Evolutionary conservation across 2,888 invertebrate genomes (phyloP).

Genomic region (Syrista parreyssii): DNA sequence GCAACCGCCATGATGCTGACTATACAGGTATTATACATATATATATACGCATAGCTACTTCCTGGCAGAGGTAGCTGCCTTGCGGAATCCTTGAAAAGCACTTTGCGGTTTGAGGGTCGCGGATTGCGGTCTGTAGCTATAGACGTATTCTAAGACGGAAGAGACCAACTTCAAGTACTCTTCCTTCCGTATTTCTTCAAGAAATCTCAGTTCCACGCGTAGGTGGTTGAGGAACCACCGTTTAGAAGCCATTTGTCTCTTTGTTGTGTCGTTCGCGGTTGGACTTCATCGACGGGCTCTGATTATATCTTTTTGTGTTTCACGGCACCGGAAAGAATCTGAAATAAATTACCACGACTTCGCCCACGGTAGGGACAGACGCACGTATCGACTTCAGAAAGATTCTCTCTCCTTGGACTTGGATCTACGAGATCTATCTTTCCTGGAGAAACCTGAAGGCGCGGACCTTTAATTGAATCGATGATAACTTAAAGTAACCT

Average conservation of each 20-base stretch:
- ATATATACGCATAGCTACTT: not conserved
- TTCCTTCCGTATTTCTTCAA: not conserved
- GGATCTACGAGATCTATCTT: not conserved
- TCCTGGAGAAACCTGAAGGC: not conserved
- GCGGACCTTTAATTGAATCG: slow-evolving; percentile 20
- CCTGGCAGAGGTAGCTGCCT: not conserved
- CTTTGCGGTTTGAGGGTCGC: not conserved
- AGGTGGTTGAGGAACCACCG: not conserved
- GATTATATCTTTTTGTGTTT: not conserved
- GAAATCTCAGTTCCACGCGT: not conserved
- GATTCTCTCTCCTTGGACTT: not conserved
- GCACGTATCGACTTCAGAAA: not conserved
- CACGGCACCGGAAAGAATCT: not conserved
- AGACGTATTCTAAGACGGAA: not conserved
- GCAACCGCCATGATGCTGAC: not conserved
- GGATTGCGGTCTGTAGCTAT: not conserved
- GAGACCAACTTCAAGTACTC: not conserved
- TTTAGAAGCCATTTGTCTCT: slow-evolving; percentile 2
- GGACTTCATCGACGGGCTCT: not conserved
- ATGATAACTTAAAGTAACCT: slow-evolving; percentile 21
- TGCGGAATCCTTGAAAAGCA: not conserved
- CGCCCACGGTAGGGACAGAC: not conserved
- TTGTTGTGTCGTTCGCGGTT: slow-evolving; percentile 11
- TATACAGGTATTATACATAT: not conserved
- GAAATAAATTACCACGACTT: not conserved